phyloP scores from a whole-genome alignment of 2,113 vertebrate genomes.

The Serilophus lunatus region DNA sequence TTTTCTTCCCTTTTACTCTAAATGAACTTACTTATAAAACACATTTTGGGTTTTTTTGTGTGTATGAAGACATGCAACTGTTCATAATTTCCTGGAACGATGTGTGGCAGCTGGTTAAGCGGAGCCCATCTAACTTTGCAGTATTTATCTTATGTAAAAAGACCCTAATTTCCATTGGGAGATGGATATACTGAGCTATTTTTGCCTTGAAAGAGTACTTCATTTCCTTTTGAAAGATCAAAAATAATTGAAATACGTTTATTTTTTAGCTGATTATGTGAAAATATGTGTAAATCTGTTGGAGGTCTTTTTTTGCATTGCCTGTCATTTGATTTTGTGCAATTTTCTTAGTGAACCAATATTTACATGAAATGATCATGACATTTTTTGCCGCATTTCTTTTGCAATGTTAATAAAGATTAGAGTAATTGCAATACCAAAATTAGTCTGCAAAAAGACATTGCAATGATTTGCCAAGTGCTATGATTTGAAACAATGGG shows the following conservation, averaged over 20 bases:
- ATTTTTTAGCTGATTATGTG: neutral
- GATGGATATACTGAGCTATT: neutral
- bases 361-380: neutral
- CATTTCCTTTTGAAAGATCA: neutral
- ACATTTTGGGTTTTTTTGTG: fast-evolving
- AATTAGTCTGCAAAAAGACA: neutral
- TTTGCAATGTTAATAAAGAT: neutral
- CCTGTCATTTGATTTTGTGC: neutral
- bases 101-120: neutral
- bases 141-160: neutral
- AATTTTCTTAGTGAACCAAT: neutral
- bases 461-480: neutral
- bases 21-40: neutral
- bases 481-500: neutral
- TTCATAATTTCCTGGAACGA: neutral
- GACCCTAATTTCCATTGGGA: neutral
- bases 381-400: neutral
- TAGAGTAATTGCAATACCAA: neutral
- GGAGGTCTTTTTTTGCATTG: no score
- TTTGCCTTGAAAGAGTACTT: neutral
- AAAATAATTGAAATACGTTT: neutral
- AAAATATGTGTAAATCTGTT: neutral
- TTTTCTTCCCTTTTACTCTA: neutral
- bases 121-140: neutral
- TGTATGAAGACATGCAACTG: neutral